These are phyloP conservation scores for Hydractinia symbiolongicarpus DNA, from an alignment of 30 jellyfish, hydroid and myxozoan genomes.

Conservation along the genomic window DNA sequence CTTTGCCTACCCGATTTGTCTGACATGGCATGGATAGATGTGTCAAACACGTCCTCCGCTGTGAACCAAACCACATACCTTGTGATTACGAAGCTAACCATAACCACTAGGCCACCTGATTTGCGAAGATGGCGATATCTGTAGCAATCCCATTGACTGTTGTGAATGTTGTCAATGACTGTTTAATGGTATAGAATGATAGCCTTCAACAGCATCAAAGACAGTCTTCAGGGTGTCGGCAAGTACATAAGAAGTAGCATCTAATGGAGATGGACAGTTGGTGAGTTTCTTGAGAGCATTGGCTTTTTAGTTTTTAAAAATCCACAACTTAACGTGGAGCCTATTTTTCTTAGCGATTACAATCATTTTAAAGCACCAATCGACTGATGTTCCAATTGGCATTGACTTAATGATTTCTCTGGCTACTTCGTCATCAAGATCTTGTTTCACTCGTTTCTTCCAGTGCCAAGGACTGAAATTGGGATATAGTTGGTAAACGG, in stretches of 20 bases:
- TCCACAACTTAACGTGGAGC: constrained; percentile 31
- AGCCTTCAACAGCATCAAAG: constrained; percentile 21
- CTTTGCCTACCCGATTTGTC: too few relatives aligned
- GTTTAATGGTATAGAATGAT: constrained; percentile 22
- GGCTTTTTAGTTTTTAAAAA: constrained; percentile 27
- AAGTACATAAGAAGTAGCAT: constrained; percentile 10
- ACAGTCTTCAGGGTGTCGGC: constrained; percentile 9
- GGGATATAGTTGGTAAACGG: constrained; percentile 24
- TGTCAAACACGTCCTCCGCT: too few relatives aligned
- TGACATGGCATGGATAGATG: too few relatives aligned
- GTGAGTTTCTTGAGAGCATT: constrained; percentile 31
- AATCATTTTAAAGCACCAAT: constrained; percentile 37
- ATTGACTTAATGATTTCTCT: constrained; percentile 26
- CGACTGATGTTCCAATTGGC: constrained; percentile 18
- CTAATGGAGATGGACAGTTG: constrained; percentile 47
- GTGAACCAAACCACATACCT: too few relatives aligned
- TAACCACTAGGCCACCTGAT: too few relatives aligned
- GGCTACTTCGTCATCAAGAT: constrained; percentile 25
- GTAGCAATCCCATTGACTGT: background rate
- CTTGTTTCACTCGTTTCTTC: constrained; percentile 13
- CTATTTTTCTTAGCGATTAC: constrained; percentile 44
- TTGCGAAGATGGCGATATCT: background rate
- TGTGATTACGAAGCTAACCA: too few relatives aligned
- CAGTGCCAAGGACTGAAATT: constrained; percentile 21
- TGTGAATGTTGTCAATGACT: background rate